Evolutionary conservation across 2,113 vertebrate species (phyloP), one percentile per base, ranked within the genome.

Genomic region (Poecilia latipinna): DNA sequence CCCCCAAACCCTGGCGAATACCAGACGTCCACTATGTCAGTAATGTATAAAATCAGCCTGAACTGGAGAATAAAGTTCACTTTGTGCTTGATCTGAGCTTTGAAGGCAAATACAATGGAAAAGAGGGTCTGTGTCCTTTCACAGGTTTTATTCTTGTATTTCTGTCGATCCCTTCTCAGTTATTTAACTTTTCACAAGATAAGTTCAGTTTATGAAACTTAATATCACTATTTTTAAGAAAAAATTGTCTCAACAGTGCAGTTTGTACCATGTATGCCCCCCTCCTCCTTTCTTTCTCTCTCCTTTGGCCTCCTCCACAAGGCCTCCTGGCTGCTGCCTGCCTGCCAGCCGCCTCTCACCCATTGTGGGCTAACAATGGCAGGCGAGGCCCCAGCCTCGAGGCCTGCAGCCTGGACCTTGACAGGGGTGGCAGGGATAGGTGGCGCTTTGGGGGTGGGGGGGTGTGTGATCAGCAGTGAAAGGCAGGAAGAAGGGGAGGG

Each of bases 281-380:
- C 48, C 60, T 77, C 75, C 61, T 51, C 37, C 72, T 75, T 72
- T 26, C 67, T n/a, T 15, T 29, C 63, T 31, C 82, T 72, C 72
- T 86, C 82, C 83, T 72, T 26, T 33, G 73, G 48, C 74, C 80
- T 85, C 69, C 75, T 77, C 73, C 68, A 72, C 82, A 57, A 86
- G 91, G 89, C 91, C 88, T 91, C 85, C 93, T 93, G 92, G 90
- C 92, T 89, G 91, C 89, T 90, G 91, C 89, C 82, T 77, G 83
- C 72, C 78, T 91, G 88, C 89, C 93, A 88, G 89, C 91, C 89
- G 86, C 83, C 86, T 86, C 87, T 93, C 82, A 82, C 82, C 83
- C 88, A 93, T 94, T 94, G 90, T 93, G 87, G 91, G 92, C 77
- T 87, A 91, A 95, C 93, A 95, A 95, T 94, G 87, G 89, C 86